phyloP scores from a whole-genome alignment of 2,797 vertebrate genomes.

The Hydrophis major region DNA sequence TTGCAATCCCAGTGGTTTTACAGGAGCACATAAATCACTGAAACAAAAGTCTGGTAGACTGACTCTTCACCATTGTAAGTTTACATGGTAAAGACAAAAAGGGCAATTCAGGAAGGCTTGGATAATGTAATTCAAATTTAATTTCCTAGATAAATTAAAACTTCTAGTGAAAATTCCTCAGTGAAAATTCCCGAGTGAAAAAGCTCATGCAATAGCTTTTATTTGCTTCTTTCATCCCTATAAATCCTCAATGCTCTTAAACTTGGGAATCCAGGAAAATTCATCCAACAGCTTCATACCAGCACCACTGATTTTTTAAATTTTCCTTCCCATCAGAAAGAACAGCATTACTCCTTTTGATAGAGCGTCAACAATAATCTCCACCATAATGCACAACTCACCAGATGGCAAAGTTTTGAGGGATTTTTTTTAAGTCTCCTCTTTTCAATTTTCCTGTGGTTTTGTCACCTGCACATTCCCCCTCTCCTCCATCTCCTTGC shows the following conservation, averaged over 20 bases:
- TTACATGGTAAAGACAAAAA: background rate
- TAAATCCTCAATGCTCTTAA: background rate
- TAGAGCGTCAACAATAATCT: background rate
- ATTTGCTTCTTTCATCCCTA: background rate
- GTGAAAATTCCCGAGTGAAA: too few relatives aligned
- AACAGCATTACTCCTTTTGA: background rate
- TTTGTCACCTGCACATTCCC: background rate
- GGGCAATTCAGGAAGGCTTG: background rate
- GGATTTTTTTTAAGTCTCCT: too few relatives aligned
- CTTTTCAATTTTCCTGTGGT: background rate
- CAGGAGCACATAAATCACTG: background rate
- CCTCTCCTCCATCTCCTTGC: background rate
- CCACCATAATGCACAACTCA: background rate
- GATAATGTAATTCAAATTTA: background rate
- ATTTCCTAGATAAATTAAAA: background rate
- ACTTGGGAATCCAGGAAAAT: background rate
- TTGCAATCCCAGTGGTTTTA: background rate
- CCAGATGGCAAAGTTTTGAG: background rate
- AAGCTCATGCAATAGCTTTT: background rate
- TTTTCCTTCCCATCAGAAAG: background rate
- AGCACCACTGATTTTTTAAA: background rate
- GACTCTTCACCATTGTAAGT: background rate
- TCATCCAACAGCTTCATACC: background rate
- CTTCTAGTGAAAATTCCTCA: background rate
- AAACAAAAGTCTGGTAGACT: background rate